Conservation (phyloP, 2,888 invertebrate species). For the Microplitis manilae region DNA sequence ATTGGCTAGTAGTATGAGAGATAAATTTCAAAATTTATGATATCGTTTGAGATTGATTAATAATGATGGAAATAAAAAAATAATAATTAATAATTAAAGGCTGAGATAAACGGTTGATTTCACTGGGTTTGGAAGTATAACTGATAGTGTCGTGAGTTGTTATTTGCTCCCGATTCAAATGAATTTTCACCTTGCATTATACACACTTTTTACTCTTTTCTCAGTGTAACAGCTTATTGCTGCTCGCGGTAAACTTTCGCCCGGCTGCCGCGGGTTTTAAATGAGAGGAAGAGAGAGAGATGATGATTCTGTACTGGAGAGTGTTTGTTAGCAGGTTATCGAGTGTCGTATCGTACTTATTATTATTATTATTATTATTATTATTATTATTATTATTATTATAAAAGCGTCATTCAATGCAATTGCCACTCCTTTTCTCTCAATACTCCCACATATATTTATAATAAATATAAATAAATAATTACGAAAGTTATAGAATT, state of each 20-base stretch:
- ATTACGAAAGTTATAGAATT: conserved; percentile 13
- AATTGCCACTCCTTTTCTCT: conserved; percentile 19
- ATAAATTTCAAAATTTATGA: background rate
- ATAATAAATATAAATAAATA: conserved; percentile 10
- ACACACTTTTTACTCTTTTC: conserved; percentile 22
- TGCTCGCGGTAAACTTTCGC: conserved; percentile 37
- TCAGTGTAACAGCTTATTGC: conserved; percentile 19
- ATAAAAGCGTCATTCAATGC: conserved; percentile 26
- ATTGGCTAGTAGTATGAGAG: background rate
- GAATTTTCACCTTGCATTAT: conserved; percentile 27
- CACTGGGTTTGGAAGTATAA: conserved; percentile 19
- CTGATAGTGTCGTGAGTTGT: conserved; percentile 1
- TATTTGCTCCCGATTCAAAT: conserved; percentile 28
- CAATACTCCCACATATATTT: conserved; percentile 16
- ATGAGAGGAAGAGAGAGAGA: background rate
- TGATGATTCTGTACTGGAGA: conserved; percentile 19
- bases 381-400: background rate
- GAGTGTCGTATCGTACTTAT: conserved; percentile 33
- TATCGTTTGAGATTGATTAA: background rate
- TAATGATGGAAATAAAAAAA: background rate
- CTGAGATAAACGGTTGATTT: conserved; percentile 16
- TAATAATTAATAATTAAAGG: background rate
- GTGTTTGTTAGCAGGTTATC: conserved; percentile 36
- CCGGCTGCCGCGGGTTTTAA: conserved; percentile 10
- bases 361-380: too few relatives aligned